These are phyloP conservation scores for Thunnus maccoyii DNA, from an alignment of 2,113 vertebrate genomes.

Conservation along the genomic window DNA sequence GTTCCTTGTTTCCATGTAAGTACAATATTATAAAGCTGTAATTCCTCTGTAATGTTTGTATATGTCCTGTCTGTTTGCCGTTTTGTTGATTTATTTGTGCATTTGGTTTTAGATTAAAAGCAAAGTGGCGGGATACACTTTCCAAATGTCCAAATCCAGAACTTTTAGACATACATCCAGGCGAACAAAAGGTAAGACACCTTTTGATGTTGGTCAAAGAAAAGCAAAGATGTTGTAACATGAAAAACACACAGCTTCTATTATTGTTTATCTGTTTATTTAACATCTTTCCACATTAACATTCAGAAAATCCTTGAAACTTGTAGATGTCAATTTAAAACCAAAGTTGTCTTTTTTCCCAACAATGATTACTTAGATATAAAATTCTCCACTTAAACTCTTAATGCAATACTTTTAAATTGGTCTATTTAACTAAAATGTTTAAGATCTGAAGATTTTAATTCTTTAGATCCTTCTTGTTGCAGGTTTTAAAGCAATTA, in stretches of 20 bases:
- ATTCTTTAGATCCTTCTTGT: neutral
- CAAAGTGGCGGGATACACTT: constrained; percentile 67
- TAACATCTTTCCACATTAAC: no score
- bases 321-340: no score
- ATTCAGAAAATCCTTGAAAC: no score
- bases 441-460: no score
- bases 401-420: neutral
- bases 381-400: no score
- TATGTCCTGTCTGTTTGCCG: neutral
- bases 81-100: constrained; percentile 14
- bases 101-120: constrained; percentile 66
- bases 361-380: no score
- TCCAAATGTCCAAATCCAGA: constrained; percentile 54
- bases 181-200: constrained; percentile 56
- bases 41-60: neutral
- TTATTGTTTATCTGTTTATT: no score
- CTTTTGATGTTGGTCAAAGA: no score
- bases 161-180: constrained; percentile 3
- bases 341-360: no score
- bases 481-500: constrained; percentile 53
- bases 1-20: neutral
- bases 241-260: neutral
- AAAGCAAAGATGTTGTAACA: neutral
- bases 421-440: no score
- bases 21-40: no score